Percentiles rank a stretch among this genome's conserved stretches.
Conservation (phyloP, 2,797 vertebrate genomes). For the Acanthurus tractus region DNA sequence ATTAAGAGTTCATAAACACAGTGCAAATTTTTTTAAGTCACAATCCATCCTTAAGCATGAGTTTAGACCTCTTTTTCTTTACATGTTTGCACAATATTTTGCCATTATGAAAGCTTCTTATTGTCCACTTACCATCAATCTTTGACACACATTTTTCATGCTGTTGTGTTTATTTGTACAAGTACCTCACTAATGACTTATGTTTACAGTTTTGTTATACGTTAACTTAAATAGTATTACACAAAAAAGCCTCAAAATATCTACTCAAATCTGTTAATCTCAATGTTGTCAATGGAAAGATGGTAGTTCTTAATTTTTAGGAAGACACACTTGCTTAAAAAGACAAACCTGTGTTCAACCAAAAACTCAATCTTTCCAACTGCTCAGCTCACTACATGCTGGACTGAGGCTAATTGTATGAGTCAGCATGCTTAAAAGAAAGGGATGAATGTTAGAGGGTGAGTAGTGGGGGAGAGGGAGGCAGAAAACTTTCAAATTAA, state of each 20-base stretch:
- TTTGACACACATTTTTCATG: background rate
- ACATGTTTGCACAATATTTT: background rate
- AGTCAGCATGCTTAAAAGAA: constrained; percentile 45
- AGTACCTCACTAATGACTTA: too few relatives aligned
- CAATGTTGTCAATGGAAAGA: constrained; percentile 11
- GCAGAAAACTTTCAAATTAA: constrained; percentile 53
- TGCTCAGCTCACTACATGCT: constrained; percentile 56
- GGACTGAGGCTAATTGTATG: constrained; percentile 65
- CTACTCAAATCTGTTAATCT: background rate
- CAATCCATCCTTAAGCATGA: background rate
- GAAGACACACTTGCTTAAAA: constrained; percentile 6
- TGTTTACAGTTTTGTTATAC: background rate
- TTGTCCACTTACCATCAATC: background rate
- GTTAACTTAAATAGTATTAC: background rate
- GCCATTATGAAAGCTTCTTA: constrained; percentile 1
- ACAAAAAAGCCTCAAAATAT: background rate
- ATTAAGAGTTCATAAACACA: background rate
- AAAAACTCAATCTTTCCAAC: constrained; percentile 56
- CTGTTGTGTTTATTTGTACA: too few relatives aligned
- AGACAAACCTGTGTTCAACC: constrained; percentile 38
- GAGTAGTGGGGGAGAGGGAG: constrained; percentile 23
- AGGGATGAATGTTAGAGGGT: constrained; percentile 38
- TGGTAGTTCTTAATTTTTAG: constrained; percentile 28
- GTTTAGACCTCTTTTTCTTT: background rate
- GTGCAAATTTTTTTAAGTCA: background rate